Conservation (phyloP, 2,888 invertebrate genomes). For the Ormyrus thymus region DNA sequence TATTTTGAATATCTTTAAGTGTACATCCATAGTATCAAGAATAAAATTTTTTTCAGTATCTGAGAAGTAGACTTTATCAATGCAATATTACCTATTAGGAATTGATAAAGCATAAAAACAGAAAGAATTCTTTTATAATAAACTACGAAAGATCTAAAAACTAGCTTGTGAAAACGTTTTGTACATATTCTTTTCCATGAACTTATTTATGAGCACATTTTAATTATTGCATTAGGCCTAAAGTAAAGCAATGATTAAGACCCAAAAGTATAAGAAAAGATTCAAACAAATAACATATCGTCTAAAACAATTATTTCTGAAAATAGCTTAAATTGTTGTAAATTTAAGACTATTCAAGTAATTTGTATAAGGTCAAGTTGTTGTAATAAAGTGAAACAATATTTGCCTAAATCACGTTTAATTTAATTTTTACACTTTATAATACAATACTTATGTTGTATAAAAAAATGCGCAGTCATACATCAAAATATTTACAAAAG, state of each 20-base stretch:
- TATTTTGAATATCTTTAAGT: too few relatives aligned
- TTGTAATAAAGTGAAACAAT: slow-evolving; percentile 73
- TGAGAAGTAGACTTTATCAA: not conserved
- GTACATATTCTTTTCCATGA: slow-evolving; percentile 36
- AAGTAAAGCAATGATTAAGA: slow-evolving; percentile 12
- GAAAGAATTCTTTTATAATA: slow-evolving; percentile 27
- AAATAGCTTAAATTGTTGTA: slow-evolving; percentile 70
- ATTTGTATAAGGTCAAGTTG: slow-evolving; percentile 73
- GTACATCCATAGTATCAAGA: too few relatives aligned
- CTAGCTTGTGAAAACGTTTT: slow-evolving; percentile 21
- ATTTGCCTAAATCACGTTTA: slow-evolving; percentile 66
- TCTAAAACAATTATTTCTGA: slow-evolving; percentile 55
- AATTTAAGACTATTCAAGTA: slow-evolving; percentile 72
- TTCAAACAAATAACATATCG: slow-evolving; percentile 59
- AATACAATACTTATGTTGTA: slow-evolving; percentile 32
- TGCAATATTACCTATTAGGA: slow-evolving; percentile 28
- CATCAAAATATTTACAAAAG: slow-evolving; percentile 44
- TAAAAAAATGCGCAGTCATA: slow-evolving; percentile 24
- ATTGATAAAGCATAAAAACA: slow-evolving; percentile 21
- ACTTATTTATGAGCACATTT: slow-evolving; percentile 25
- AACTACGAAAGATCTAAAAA: not conserved
- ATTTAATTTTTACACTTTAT: slow-evolving; percentile 36
- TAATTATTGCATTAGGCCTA: slow-evolving; percentile 40
- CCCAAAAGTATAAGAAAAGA: slow-evolving; percentile 22
- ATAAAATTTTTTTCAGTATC: too few relatives aligned